These are phyloP conservation scores for Hydrochoerus hydrochaeris DNA, from an alignment of 2,113 vertebrate genomes.

Conservation along the genomic window DNA sequence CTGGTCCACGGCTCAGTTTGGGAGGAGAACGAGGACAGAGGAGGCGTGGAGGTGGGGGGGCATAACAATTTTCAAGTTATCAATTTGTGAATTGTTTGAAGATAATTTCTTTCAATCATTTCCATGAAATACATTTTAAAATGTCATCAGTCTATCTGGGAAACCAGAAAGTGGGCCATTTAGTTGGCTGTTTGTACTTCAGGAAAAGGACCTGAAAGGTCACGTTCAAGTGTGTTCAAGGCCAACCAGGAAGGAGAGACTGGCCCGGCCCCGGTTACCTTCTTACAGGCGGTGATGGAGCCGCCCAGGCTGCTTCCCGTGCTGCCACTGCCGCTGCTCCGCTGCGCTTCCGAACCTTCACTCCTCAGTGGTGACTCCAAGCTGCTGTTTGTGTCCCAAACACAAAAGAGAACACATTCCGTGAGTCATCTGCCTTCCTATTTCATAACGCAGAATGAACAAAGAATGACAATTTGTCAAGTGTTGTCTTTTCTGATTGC, in stretches of 20 bases:
- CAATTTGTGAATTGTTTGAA: background rate
- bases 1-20: background rate
- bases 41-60: background rate
- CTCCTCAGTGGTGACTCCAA: conserved; percentile 92
- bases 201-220: background rate
- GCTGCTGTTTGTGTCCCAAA: conserved; percentile 86
- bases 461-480: background rate
- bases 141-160: background rate
- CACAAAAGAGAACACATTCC: conserved; percentile 62
- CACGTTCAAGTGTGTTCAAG: background rate
- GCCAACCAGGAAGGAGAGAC: background rate
- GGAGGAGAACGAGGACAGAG: background rate
- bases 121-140: background rate
- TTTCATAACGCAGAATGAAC: background rate
- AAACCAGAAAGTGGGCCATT: background rate
- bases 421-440: conserved; percentile 65
- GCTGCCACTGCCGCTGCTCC: conserved; percentile 83
- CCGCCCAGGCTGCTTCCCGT: conserved; percentile 87
- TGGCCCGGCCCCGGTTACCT: conserved; percentile 87
- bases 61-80: background rate
- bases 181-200: background rate
- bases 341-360: conserved; percentile 85
- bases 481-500: background rate
- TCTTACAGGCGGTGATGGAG: conserved; percentile 95
- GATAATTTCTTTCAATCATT: background rate